Evolutionary conservation across 2,797 vertebrate species (phyloP), one percentile per base, ranked within the genome.

Genomic region (Tarsius wallacei): DNA sequence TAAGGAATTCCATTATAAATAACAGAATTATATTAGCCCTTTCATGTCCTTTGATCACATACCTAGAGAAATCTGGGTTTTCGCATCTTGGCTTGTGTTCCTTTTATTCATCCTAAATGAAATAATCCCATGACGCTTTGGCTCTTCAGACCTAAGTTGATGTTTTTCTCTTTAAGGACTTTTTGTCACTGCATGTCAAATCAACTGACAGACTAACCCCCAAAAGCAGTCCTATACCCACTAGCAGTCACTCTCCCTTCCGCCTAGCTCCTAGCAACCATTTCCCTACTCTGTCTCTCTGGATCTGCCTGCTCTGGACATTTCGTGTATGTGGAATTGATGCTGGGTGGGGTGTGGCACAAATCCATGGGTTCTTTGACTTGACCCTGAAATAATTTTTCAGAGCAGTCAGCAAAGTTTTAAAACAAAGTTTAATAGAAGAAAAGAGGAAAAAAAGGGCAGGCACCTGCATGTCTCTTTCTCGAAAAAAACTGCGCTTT

Each of bases 31-130:
- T 16, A 49, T 82, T 57, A 51, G 15, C 68, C 26, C n/a, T 36
- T 47, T 87, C 63, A 51, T 26, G 9, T 74, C 51, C 28, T 74
- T 94, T 59, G 47, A 70, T 59, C 70, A 90, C 19, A 77, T 28
- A 77, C 36, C 61, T 95, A 80, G 74, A 64, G 78, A 93, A 77
- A 76, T 66, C 59, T 81, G 61, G 42, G 81, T 86, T 92, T 93
- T 64, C 59, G 33, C 47, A 71, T 42, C 2, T 31, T 90, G 74
- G 13, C 42, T 81, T 90, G 15, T 82, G 36, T 73, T 11, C 49
- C 88, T 85, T 90, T 91, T 53, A 59, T 57, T 77, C n/a, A 82
- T 31, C 57, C n/a, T 90, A 73, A 87, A 70, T 16, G 13, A 74
- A 83, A 84, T 57, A 84, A 80, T 71, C 11, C 22, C 63, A n/a